Percentiles rank a stretch among this genome's conserved stretches.
These are phyloP conservation scores for Trachelus stipa DNA, from an alignment of 2,888 invertebrate genomes.

Conservation along the genomic window DNA sequence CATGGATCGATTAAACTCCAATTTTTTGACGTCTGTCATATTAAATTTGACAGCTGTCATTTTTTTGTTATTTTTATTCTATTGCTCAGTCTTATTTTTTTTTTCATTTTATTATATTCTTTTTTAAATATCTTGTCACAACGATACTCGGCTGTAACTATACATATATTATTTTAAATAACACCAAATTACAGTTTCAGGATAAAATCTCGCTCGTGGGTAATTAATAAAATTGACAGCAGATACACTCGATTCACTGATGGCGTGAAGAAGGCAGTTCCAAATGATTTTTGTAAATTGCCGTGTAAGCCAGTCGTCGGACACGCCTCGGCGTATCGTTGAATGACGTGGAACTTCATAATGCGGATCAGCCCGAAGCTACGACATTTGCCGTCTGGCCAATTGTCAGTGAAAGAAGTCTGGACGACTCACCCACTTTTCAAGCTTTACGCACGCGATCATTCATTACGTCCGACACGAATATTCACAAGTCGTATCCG, in stretches of 20 bases:
- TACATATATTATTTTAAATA: background rate
- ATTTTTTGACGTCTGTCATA: background rate
- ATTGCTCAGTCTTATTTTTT: background rate
- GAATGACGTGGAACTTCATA: background rate
- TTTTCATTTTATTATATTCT: constrained; percentile 19
- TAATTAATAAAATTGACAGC: background rate
- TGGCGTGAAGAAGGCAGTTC: constrained; percentile 5
- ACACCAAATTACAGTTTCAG: background rate
- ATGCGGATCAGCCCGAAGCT: background rate
- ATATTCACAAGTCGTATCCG: background rate
- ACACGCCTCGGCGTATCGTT: background rate
- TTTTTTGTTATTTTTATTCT: background rate
- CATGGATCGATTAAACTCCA: background rate
- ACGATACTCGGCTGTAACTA: too few relatives aligned
- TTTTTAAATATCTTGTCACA: constrained; percentile 19
- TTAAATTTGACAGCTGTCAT: background rate
- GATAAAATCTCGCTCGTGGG: background rate
- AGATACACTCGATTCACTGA: background rate
- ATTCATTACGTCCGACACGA: background rate
- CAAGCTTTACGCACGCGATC: background rate
- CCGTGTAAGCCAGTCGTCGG: background rate
- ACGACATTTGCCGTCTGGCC: background rate
- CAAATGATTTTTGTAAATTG: background rate
- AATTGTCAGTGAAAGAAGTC: background rate
- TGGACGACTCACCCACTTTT: background rate